These are phyloP conservation scores for Colinus virginianus DNA, from an alignment of 2,113 vertebrate species.

Conservation along the genomic window DNA sequence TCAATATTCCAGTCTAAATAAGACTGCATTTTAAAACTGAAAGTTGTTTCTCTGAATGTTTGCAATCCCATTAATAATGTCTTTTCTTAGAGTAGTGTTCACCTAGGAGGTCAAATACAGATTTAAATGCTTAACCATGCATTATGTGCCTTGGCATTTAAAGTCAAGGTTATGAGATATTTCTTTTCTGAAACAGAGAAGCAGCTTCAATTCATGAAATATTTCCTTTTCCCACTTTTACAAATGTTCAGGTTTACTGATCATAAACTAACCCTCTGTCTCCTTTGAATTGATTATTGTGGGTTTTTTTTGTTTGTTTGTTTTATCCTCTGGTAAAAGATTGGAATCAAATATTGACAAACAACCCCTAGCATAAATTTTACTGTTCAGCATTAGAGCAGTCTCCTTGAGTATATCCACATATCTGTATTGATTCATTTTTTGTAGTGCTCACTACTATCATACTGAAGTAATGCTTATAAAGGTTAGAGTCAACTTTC, in stretches of 20 bases:
- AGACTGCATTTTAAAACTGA: background rate
- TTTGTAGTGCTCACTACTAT: background rate
- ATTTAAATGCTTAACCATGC: background rate
- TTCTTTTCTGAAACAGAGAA: background rate
- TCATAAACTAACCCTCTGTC: background rate
- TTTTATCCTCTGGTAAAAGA: background rate
- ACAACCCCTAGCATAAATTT: background rate
- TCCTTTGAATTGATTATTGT: background rate
- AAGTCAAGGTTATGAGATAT: constrained; percentile 12
- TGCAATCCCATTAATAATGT: background rate
- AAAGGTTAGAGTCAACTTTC: background rate
- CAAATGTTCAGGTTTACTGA: background rate
- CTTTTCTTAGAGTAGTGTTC: background rate
- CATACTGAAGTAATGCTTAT: background rate
- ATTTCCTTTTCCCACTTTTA: background rate
- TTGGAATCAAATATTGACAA: background rate
- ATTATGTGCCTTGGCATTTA: background rate
- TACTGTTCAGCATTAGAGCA: background rate
- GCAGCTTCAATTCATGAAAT: background rate
- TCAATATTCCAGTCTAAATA: background rate
- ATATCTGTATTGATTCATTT: background rate
- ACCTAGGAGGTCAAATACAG: background rate
- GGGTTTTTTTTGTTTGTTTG: too few species aligned
- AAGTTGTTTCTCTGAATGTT: background rate
- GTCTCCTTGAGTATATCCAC: background rate